phyloP scores from a whole-genome alignment of 2,888 invertebrate species.

The Mellilla xanthometata region DNA sequence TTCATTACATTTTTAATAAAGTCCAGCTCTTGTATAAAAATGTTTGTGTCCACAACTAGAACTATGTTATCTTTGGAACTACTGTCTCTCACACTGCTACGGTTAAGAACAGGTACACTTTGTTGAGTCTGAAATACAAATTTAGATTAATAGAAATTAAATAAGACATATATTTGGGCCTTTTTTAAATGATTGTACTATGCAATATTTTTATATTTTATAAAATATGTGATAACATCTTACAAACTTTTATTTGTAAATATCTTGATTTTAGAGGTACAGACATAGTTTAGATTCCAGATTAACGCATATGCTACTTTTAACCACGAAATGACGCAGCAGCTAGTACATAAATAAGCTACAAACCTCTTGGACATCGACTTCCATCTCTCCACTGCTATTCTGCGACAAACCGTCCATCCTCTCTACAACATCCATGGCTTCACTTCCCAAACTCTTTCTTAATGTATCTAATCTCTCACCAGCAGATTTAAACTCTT shows the following conservation, averaged over 20 bases:
- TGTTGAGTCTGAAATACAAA: slow-evolving; percentile 45
- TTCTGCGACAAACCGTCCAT: slow-evolving; percentile 29
- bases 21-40: slow-evolving; percentile 73
- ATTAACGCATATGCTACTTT: too few species aligned
- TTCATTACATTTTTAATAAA: slow-evolving; percentile 67
- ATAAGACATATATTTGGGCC: too few species aligned
- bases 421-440: slow-evolving; percentile 36
- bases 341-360: neutral
- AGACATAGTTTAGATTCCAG: too few species aligned
- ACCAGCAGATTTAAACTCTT: slow-evolving; percentile 47
- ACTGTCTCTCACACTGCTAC: slow-evolving; percentile 41
- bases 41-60: slow-evolving; percentile 75
- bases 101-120: slow-evolving; percentile 38
- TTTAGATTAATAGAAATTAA: neutral
- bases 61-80: slow-evolving; percentile 49
- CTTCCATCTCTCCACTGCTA: slow-evolving; percentile 61
- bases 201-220: too few species aligned
- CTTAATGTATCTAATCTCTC: slow-evolving; percentile 57
- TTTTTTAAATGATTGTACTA: too few species aligned
- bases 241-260: too few species aligned
- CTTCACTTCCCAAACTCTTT: slow-evolving; percentile 48
- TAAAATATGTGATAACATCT: too few species aligned
- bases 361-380: slow-evolving; percentile 61
- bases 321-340: too few species aligned
- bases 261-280: too few species aligned